Percentiles rank a stretch among this genome's conserved stretches.
These are phyloP conservation scores for Pelodytes ibericus DNA, from an alignment of 2,797 vertebrate genomes.

Conservation along the genomic window DNA sequence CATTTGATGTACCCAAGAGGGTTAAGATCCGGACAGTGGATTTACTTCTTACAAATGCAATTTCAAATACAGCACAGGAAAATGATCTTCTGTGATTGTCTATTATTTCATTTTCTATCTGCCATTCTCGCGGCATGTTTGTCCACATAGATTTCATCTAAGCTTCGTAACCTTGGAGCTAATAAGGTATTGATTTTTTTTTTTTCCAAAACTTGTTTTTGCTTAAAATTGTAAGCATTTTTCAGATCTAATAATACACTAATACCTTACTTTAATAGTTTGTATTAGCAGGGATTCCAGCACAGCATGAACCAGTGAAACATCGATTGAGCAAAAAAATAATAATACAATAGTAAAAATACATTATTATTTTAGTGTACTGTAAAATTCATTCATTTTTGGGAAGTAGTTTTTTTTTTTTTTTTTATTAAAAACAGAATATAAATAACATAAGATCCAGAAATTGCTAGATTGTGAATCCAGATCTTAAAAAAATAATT, in stretches of 20 bases:
- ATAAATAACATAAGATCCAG: too few species aligned
- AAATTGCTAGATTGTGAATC: too few species aligned
- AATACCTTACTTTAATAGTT: slow-evolving; percentile 40
- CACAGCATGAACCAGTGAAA: slow-evolving; percentile 9
- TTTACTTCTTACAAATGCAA: neutral
- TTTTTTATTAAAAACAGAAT: too few species aligned
- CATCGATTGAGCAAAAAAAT: slow-evolving; percentile 5
- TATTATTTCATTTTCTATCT: slow-evolving; percentile 30
- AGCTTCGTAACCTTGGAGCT: slow-evolving; percentile 44
- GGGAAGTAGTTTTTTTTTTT: too few species aligned
- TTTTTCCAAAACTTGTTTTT: slow-evolving; percentile 17
- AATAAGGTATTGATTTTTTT: slow-evolving; percentile 51
- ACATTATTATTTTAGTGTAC: slow-evolving; percentile 9
- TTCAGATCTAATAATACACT: slow-evolving; percentile 43
- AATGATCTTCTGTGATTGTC: slow-evolving; percentile 26
- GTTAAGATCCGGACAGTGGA: neutral
- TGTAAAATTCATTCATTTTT: neutral
- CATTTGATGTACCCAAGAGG: neutral
- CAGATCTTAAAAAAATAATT: too few species aligned
- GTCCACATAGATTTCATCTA: slow-evolving; percentile 41
- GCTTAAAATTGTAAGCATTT: slow-evolving; percentile 44
- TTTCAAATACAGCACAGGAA: slow-evolving; percentile 6
- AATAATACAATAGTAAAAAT: neutral
- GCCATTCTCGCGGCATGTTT: slow-evolving; percentile 14
- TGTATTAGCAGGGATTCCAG: slow-evolving; percentile 21